Base-by-base conservation (phyloP, 1,140 invertebrate species). In the Panulirus ornatus region DNA sequence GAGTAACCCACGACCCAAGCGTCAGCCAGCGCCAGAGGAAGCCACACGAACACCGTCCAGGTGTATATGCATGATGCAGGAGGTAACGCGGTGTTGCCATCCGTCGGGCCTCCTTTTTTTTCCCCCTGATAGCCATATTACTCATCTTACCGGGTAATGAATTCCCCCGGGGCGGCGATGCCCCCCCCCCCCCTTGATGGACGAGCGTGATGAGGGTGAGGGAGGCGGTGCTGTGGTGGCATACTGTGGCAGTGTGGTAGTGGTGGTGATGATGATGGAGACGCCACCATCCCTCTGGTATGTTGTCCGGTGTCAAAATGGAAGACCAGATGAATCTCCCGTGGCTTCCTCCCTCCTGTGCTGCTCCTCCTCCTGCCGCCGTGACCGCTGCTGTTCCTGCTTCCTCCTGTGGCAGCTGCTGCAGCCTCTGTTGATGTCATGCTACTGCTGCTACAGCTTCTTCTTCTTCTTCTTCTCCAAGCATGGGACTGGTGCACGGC, bases 61-160 rank as follows among this genome's bases (percentile, higher is more conserved):
- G 75, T 78, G 75, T 78, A 44, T 47, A 78, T 78, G 75, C 75
- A 78, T 78, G 75, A 78, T 78, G 75, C 75, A 78, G 44, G 40
- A 78, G 75, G 75, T 78, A 34, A 27, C 75, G 75, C 75, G 5
- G 75, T 78, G 75, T 78, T 78, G 75, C 75, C 75, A 44, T 47
- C 8, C 19, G 40, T 22, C 75, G 36, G 38, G 75, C 8, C 40
- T 11, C 27, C 2, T 38, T 14, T 78, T 78, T 44, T n/a, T n/a
- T n/a, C n/a, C n/a, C n/a, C 36, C 58, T 30, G n/a, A 66, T 66
- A 27, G n/a, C 58, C 58, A 27, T 66, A 66, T 66, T 66, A 66
- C 58, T 66, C 58, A 66, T 66, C 58, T 66, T 22, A 27, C 58
- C 58, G 30, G 58, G 58, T 27, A 66, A 27, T 66, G 58, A 66